Conservation (phyloP, 2,888 invertebrate species). For the Eilema depressum region DNA sequence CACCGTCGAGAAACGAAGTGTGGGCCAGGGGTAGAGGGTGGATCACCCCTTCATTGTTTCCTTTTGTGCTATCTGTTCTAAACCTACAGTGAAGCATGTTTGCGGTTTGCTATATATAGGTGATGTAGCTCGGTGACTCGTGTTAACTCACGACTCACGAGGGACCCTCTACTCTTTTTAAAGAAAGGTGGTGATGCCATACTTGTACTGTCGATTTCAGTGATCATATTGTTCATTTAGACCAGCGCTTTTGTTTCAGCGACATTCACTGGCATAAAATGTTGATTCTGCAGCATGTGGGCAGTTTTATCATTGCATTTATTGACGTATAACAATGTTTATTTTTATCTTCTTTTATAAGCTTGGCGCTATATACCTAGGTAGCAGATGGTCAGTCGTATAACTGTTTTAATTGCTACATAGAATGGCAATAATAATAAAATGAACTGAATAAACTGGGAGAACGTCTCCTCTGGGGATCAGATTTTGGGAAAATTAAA, state of each 20-base stretch:
- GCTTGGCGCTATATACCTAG: background rate
- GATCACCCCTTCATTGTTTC: conserved; percentile 73
- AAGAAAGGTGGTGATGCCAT: background rate
- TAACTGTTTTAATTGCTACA: conserved; percentile 1
- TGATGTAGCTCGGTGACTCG: conserved; percentile 34
- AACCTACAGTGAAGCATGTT: conserved; percentile 54
- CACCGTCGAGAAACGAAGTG: conserved; percentile 51
- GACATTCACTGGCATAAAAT: background rate
- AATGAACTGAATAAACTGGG: background rate
- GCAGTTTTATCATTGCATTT: conserved; percentile 6
- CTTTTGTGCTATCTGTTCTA: conserved; percentile 65
- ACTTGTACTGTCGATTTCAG: background rate
- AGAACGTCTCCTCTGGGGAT: background rate
- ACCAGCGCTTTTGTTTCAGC: background rate
- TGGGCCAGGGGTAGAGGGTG: conserved; percentile 64
- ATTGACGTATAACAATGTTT: conserved; percentile 9
- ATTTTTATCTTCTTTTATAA: conserved; percentile 3
- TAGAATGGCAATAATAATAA: background rate
- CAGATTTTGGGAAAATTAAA: background rate
- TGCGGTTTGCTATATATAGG: conserved; percentile 49
- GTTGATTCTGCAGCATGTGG: conserved; percentile 7
- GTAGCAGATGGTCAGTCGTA: background rate
- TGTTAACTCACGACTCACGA: conserved; percentile 35
- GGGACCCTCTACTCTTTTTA: conserved; percentile 30
- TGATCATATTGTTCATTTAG: background rate